Evolutionary conservation across 2,113 vertebrate genomes (phyloP).

Genomic region (Porphyrio hochstetteri): DNA sequence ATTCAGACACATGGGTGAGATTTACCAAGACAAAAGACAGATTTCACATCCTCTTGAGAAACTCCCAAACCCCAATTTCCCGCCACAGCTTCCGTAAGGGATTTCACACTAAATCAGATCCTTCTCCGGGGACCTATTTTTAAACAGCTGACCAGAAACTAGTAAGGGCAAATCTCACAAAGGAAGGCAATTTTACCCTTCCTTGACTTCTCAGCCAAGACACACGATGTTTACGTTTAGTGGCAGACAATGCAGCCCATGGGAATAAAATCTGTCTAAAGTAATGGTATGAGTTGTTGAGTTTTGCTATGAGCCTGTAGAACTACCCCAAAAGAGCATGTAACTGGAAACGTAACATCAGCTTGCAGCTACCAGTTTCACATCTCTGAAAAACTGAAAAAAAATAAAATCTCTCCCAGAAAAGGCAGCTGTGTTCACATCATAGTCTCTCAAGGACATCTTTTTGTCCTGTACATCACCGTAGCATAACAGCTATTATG

Average conservation of each 20-base stretch:
- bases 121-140: neutral
- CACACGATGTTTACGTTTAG: neutral
- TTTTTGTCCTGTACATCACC: neutral
- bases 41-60: neutral
- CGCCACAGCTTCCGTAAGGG: neutral
- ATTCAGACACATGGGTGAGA: neutral
- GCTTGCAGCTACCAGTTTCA: neutral
- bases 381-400: neutral
- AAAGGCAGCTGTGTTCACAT: neutral
- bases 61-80: neutral
- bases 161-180: fast-evolving
- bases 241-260: neutral
- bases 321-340: neutral
- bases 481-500: neutral
- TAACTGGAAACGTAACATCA: neutral
- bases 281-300: neutral
- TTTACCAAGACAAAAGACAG: neutral
- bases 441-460: neutral
- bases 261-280: neutral
- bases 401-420: neutral
- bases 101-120: neutral
- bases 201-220: neutral
- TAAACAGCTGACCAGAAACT: neutral
- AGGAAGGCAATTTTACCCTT: neutral
- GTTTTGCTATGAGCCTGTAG: neutral